Evolutionary conservation across 2,888 invertebrate species (phyloP).

Genomic region (Nasonia oneida): DNA sequence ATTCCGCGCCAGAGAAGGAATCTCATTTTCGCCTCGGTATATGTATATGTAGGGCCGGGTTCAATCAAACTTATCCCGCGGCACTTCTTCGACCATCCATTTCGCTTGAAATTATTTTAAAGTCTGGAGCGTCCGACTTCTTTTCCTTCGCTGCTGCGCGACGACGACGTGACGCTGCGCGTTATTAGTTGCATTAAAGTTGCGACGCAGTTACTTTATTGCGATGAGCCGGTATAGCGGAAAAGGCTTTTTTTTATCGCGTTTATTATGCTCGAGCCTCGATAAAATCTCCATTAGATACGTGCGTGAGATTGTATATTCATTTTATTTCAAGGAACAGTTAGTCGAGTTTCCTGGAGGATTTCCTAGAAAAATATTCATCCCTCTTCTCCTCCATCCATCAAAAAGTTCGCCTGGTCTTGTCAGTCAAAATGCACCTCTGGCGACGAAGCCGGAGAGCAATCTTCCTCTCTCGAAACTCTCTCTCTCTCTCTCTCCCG

Average conservation of each 20-base stretch:
- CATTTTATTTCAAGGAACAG: no score
- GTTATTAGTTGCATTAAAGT: no score
- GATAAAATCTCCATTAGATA: no score
- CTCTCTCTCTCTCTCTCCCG: neutral
- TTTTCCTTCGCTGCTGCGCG: neutral
- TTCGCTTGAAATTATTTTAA: constrained; percentile 25
- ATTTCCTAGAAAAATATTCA: constrained; percentile 34
- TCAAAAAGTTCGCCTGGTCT: constrained; percentile 4
- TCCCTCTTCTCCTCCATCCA: neutral
- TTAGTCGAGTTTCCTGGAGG: constrained; percentile 7
- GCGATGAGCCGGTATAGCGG: no score
- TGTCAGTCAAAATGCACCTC: constrained; percentile 26
- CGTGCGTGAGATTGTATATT: no score
- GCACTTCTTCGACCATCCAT: neutral
- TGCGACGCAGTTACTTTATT: no score
- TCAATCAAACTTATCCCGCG: constrained; percentile 39
- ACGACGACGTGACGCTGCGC: neutral
- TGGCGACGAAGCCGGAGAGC: neutral
- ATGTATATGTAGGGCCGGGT: neutral
- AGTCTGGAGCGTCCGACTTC: neutral
- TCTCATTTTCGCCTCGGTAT: constrained; percentile 22
- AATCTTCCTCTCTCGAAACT: neutral
- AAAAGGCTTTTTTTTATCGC: no score
- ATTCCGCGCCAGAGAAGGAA: neutral
- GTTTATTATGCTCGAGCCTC: no score